phyloP scores from a whole-genome alignment of 2,113 vertebrate genomes.

The Rhagologus leucostigma region DNA sequence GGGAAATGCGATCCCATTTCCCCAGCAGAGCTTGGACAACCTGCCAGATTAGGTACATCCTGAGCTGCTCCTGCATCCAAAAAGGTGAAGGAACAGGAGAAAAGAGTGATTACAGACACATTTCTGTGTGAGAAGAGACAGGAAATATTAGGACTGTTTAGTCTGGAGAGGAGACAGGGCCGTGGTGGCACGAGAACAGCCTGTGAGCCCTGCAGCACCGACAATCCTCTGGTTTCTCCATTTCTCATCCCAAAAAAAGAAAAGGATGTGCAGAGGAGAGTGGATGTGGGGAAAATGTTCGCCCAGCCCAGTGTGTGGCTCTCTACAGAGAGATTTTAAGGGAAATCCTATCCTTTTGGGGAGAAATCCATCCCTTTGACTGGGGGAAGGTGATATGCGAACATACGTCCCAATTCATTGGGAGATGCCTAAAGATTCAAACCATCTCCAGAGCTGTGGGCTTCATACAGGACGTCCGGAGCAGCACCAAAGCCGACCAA shows the following conservation, averaged over 20 bases:
- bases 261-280: background rate
- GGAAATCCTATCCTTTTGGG: background rate
- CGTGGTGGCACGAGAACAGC: background rate
- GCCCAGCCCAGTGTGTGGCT: accelerated
- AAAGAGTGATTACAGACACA: background rate
- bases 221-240: background rate
- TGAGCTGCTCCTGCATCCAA: background rate
- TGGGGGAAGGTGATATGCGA: background rate
- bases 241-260: background rate
- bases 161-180: constrained; percentile 41
- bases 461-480: background rate
- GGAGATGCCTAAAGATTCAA: background rate
- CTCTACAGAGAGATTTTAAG: background rate
- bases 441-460: background rate
- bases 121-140: constrained; percentile 20
- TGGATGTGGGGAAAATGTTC: accelerated
- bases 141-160: constrained; percentile 42
- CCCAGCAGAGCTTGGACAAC: background rate
- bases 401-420: accelerated
- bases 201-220: background rate
- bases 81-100: background rate
- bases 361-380: background rate
- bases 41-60: background rate
- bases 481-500: background rate
- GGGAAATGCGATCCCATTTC: background rate